Percentiles rank a stretch among this genome's conserved stretches.
Evolutionary conservation across 1,140 invertebrate genomes (phyloP).

Genomic region (Phymorhynchus buccinoides): DNA sequence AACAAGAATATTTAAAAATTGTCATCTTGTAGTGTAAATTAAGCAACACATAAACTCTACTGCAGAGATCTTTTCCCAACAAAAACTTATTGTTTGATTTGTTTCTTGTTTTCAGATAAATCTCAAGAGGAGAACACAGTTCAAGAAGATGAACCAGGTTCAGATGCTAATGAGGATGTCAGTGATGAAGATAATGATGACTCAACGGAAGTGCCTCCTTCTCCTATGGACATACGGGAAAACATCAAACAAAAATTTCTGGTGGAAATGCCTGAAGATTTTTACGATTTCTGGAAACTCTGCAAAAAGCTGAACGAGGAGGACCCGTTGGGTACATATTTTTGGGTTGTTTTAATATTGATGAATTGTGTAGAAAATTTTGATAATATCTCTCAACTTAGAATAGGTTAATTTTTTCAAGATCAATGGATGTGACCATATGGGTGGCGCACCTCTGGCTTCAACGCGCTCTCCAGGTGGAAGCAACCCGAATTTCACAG

Average conservation of each 20-base stretch:
- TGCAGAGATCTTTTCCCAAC: too few species aligned
- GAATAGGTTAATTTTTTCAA: not conserved
- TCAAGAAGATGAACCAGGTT: not conserved
- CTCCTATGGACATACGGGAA: slow-evolving; percentile 68
- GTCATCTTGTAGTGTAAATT: too few species aligned
- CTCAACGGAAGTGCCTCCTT: slow-evolving; percentile 45
- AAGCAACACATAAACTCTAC: too few species aligned
- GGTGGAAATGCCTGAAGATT: slow-evolving; percentile 90
- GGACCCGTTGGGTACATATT: slow-evolving; percentile 76
- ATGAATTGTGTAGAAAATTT: too few species aligned
- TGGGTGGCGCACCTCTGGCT: too few species aligned
- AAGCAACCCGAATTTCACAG: too few species aligned
- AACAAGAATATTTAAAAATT: too few species aligned
- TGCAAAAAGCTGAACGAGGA: slow-evolving; percentile 79
- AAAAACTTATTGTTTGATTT: too few species aligned
- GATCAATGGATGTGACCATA: not conserved
- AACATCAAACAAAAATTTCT: slow-evolving; percentile 85
- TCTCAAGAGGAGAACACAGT: slow-evolving; percentile 6
- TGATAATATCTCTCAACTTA: too few species aligned
- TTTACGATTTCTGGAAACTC: slow-evolving; percentile 88
- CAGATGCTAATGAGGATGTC: slow-evolving; percentile 18
- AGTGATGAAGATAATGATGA: slow-evolving; percentile 41
- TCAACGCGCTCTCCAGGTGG: too few species aligned
- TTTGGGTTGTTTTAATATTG: too few species aligned
- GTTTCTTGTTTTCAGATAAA: too few species aligned